Conservation (phyloP, 2,797 vertebrate genomes). For the Halcyon chelicuti region DNA sequence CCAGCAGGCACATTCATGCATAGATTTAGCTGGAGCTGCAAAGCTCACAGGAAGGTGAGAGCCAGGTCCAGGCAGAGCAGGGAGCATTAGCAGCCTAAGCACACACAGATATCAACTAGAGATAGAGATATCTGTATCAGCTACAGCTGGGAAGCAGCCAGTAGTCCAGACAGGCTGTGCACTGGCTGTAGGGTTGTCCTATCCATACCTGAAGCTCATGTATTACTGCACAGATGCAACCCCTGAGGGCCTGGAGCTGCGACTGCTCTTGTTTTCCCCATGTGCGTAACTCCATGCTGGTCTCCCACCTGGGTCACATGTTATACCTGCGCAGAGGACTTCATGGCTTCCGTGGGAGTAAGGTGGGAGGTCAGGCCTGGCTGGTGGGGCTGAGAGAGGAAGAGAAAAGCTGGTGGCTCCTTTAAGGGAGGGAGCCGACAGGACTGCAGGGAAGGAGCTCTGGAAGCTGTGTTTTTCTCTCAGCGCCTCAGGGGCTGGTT, state of each 20-base stretch:
- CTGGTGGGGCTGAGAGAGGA: background rate
- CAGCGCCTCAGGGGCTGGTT: conserved; percentile 51
- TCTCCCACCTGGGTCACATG: background rate
- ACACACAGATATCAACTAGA: background rate
- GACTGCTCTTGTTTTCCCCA: background rate
- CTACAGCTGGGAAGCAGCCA: background rate
- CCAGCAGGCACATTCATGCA: background rate
- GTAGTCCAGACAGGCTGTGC: background rate
- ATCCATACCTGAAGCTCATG: background rate
- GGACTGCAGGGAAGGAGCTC: conserved; percentile 45
- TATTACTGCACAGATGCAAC: background rate
- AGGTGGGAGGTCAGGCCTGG: background rate
- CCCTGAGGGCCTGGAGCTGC: background rate
- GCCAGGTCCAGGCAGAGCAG: background rate
- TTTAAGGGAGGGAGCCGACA: conserved; percentile 16
- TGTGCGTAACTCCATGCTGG: background rate
- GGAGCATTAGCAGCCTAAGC: background rate
- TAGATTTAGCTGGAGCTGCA: background rate
- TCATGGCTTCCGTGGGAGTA: background rate
- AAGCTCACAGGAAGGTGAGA: background rate
- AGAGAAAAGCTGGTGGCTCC: background rate
- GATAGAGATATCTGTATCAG: background rate
- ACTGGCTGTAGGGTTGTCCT: background rate
- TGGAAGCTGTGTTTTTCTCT: conserved; percentile 61
- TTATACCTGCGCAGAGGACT: background rate